Base-by-base conservation (phyloP, 1,140 invertebrate genomes). In the Drosophila saltans region DNA sequence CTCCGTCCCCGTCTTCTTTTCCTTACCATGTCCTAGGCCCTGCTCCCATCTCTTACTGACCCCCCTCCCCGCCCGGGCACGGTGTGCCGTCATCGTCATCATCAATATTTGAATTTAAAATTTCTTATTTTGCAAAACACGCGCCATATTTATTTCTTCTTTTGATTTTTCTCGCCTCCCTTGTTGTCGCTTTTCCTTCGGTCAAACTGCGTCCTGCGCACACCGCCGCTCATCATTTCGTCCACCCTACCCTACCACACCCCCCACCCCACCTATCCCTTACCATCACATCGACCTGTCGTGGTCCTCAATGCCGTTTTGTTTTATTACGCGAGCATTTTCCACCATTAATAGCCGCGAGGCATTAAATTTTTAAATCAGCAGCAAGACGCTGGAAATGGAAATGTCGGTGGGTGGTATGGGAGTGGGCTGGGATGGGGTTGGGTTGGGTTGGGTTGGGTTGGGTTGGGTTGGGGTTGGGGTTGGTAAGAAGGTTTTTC, bases 361-460 rank as follows among this genome's bases (percentile, higher is more conserved):
- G 84, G 81, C 81, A 89, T 89, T 84, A 89, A 73, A 89, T 89
- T 89, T 89, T 89, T 89, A 85, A 90, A 90, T 81, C 85, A 89
- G 72, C 80, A 72, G 63, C 60, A 56, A 59, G 40, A 58, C 59
- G 48, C 61, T 66, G 68, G 60, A 74, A 48, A 67, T 70, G 66
- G 64, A 52, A 11, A 67, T 57, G 52, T 16, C 40, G 52, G 4
- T 24, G 41, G 21, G 8, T 2, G 59, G 59, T 1, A 16, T 33
- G 57, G 40, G n/a, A 24, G 39, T 60, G 36, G 41, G 39, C 57
- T 45, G 9, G 21, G 48, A 36, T 45, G 66, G 60, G 9, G 10
- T 48, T 28, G 56, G n/a, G 16, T n/a, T 11, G 55, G 28, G n/a
- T n/a, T n/a, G 60, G 9, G 10, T 48, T 28, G 56, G n/a, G 16